These are phyloP conservation scores for Liparis tanakae DNA, from an alignment of 2,797 vertebrate genomes.

Conservation along the genomic window DNA sequence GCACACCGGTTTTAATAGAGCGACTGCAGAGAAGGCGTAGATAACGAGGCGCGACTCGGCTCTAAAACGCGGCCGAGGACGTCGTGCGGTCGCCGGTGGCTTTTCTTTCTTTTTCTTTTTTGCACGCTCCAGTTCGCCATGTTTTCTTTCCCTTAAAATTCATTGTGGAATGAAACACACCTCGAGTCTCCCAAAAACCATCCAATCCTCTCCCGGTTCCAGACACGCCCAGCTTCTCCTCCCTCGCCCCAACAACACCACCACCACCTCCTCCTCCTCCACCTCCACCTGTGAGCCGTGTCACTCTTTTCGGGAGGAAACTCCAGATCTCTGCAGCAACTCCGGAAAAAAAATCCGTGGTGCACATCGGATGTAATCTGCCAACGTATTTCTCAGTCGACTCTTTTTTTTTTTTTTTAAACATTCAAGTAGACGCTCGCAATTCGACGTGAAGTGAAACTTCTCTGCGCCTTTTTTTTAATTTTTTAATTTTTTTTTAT, in stretches of 20 bases:
- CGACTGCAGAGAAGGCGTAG: slow-evolving; percentile 32
- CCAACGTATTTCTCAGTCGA: neutral
- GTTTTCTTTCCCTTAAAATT: no score
- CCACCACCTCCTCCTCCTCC: slow-evolving; percentile 16
- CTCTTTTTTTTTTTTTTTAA: slow-evolving; percentile 8
- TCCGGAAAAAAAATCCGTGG: neutral
- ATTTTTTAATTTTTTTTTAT: neutral
- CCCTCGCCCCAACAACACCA: slow-evolving; percentile 31
- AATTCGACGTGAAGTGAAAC: neutral
- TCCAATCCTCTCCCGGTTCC: slow-evolving; percentile 46
- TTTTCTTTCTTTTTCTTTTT: no score
- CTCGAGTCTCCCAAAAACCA: slow-evolving; percentile 48
- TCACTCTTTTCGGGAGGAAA: slow-evolving; percentile 23
- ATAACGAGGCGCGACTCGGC: slow-evolving; percentile 49
- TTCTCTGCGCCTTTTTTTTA: neutral
- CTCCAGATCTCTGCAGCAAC: slow-evolving; percentile 37
- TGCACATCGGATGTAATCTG: neutral
- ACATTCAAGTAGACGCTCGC: neutral
- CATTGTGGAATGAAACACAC: slow-evolving; percentile 64
- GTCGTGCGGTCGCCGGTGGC: slow-evolving; percentile 16
- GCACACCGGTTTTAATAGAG: slow-evolving; percentile 40
- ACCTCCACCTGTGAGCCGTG: slow-evolving; percentile 44
- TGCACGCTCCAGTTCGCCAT: slow-evolving; percentile 6
- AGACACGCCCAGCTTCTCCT: slow-evolving; percentile 41
- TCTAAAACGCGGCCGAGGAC: slow-evolving; percentile 32